Conservation (phyloP, 2,797 vertebrate species). For the Aldrovandia affinis region DNA sequence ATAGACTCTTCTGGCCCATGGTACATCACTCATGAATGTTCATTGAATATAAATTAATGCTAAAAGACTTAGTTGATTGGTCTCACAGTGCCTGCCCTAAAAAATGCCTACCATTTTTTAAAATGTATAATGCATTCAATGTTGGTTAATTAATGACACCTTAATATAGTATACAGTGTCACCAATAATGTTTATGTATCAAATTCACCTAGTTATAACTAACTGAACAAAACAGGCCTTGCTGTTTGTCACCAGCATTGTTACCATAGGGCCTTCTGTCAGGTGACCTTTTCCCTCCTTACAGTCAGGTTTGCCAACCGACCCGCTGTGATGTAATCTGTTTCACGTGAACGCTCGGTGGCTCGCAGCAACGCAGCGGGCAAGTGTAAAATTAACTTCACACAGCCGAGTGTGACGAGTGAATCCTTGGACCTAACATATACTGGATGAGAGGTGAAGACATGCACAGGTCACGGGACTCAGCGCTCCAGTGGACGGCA, state of each 20-base stretch:
- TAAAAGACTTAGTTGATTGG: no score
- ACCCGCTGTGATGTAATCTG: conserved; percentile 22
- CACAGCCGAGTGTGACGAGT: conserved; percentile 4
- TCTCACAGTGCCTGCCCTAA: no score
- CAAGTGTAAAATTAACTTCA: conserved; percentile 38
- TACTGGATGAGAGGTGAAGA: neutral
- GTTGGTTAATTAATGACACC: no score
- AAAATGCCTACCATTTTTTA: no score
- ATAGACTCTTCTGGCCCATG: no score
- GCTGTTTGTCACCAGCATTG: neutral
- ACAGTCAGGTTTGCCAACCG: neutral
- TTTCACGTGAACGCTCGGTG: conserved; percentile 16
- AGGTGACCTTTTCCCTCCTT: conserved; percentile 5
- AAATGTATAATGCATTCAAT: no score
- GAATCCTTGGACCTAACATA: conserved; percentile 20
- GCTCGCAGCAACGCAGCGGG: neutral
- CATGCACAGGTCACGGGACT: neutral
- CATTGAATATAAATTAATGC: no score
- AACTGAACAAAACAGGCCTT: neutral
- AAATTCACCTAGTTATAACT: no score
- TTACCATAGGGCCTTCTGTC: neutral
- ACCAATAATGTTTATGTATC: no score
- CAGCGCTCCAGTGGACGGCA: neutral
- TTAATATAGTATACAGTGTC: no score
- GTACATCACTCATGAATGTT: no score